Percentiles rank a stretch among this genome's conserved stretches.
Evolutionary conservation across 2,113 vertebrate genomes (phyloP).

Genomic region (Acanthisitta chloris): DNA sequence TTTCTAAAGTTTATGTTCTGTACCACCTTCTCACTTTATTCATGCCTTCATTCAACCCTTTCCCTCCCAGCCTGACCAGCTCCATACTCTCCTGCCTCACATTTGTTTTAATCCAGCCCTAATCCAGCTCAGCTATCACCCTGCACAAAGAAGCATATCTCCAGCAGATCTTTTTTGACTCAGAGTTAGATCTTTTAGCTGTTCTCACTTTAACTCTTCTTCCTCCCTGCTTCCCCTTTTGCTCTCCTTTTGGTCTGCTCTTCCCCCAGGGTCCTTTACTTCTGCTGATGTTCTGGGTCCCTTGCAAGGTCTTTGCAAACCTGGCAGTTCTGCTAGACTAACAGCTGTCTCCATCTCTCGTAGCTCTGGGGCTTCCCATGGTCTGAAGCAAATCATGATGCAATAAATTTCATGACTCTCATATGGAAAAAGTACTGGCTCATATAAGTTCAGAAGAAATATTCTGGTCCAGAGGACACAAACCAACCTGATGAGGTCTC

Average conservation of each 20-base stretch:
- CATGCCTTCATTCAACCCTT: not conserved
- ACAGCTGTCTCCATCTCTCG: constrained; percentile 51
- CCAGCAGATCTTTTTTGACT: not conserved
- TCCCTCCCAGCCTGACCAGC: not conserved
- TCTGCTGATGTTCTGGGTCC: constrained; percentile 38
- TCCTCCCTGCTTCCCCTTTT: not conserved
- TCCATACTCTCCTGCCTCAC: not conserved
- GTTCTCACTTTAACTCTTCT: not conserved
- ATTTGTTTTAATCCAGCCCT: not conserved
- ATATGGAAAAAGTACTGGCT: constrained; percentile 31
- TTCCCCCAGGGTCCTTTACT: not conserved
- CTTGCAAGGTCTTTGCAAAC: not conserved
- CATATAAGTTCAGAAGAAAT: constrained; percentile 5
- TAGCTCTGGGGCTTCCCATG: constrained; percentile 14
- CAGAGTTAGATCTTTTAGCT: not conserved
- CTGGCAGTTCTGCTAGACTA: constrained; percentile 44
- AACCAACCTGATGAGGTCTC: not conserved
- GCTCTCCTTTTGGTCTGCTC: not conserved
- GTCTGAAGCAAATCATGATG: constrained; percentile 42
- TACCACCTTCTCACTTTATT: not conserved
- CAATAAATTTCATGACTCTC: constrained; percentile 36
- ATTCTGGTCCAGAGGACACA: not conserved
- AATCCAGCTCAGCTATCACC: not conserved
- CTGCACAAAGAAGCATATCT: not conserved
- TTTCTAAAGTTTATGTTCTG: not conserved